Conservation (phyloP, 23 tunicate species). For the Botrylloides violaceus region DNA sequence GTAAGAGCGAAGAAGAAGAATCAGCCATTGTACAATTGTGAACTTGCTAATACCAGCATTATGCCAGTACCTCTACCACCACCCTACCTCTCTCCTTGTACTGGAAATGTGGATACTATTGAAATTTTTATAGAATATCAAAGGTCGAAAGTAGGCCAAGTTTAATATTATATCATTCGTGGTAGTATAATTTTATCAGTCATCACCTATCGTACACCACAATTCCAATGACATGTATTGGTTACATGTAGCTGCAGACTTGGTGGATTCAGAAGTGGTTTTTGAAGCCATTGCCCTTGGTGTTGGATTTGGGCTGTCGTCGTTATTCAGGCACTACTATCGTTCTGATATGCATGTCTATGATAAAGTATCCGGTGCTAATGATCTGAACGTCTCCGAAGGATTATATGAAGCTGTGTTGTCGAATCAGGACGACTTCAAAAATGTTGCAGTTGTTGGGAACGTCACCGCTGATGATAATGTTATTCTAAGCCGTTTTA, state of each 20-base stretch:
- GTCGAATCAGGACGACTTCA: conserved; percentile 10
- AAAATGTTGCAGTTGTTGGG: conserved; percentile 63
- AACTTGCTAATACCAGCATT: too few relatives aligned
- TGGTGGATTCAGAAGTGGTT: conserved; percentile 37
- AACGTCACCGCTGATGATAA: conserved; percentile 23
- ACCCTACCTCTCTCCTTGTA: too few relatives aligned
- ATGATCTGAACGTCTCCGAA: neutral
- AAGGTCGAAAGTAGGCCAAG: too few relatives aligned
- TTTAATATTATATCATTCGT: too few relatives aligned
- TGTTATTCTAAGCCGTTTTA: conserved; percentile 26
- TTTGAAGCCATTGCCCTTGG: conserved; percentile 55
- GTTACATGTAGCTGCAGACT: conserved; percentile 7
- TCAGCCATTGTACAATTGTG: too few relatives aligned
- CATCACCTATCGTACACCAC: too few relatives aligned
- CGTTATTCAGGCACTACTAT: conserved; percentile 36
- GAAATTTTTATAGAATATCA: too few relatives aligned
- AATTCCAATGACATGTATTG: too few relatives aligned
- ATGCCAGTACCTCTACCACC: too few relatives aligned
- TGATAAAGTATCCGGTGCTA: conserved; percentile 35
- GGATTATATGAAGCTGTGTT: neutral
- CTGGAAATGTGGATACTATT: too few relatives aligned
- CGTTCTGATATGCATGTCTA: conserved; percentile 22
- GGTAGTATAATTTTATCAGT: too few relatives aligned
- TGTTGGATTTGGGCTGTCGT: conserved; percentile 54
- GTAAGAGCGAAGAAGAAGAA: too few relatives aligned